Evolutionary conservation across 1,140 invertebrate species (phyloP).

Genomic region (Elysia chlorotica): DNA sequence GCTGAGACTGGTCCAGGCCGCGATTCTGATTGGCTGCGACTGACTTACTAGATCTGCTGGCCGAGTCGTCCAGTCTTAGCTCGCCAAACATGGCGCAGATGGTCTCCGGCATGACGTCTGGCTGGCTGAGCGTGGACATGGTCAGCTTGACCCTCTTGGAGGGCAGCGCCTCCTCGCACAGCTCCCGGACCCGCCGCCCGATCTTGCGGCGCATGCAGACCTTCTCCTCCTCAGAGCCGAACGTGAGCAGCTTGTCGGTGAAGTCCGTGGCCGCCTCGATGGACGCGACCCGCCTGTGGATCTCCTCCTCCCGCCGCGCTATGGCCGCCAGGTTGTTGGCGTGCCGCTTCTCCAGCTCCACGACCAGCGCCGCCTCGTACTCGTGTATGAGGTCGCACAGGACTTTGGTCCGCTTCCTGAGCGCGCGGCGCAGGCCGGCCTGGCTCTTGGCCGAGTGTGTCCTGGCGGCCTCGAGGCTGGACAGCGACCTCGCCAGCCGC

Average conservation of each 20-base stretch:
- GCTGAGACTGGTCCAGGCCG: too few species aligned
- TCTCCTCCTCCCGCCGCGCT: conserved; percentile 28
- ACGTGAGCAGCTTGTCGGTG: conserved; percentile 47
- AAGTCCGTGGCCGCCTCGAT: conserved; percentile 47
- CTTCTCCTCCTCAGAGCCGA: conserved; percentile 53
- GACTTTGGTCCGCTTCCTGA: conserved; percentile 41
- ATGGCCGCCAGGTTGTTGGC: conserved; percentile 38
- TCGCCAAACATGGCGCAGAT: conserved; percentile 54
- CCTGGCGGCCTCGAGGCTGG: conserved; percentile 34
- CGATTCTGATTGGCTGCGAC: too few species aligned
- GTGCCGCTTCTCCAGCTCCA: conserved; percentile 43
- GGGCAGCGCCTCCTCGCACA: conserved; percentile 43
- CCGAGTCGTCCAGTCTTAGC: conserved; percentile 14
- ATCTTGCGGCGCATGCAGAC: conserved; percentile 46
- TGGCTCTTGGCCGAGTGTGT: conserved; percentile 31
- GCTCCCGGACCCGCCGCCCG: conserved; percentile 48
- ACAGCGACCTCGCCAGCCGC: conserved; percentile 31
- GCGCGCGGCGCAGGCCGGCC: conserved; percentile 27
- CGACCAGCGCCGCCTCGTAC: conserved; percentile 42
- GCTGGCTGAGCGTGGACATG: conserved; percentile 35
- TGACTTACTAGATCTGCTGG: conserved; percentile 3
- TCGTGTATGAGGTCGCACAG: conserved; percentile 43
- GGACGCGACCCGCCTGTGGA: conserved; percentile 41
- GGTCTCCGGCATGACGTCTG: conserved; percentile 45
- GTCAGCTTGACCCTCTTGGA: conserved; percentile 28